These are phyloP conservation scores for Muscina levida DNA, from an alignment of 2,888 invertebrate genomes.

Conservation along the genomic window DNA sequence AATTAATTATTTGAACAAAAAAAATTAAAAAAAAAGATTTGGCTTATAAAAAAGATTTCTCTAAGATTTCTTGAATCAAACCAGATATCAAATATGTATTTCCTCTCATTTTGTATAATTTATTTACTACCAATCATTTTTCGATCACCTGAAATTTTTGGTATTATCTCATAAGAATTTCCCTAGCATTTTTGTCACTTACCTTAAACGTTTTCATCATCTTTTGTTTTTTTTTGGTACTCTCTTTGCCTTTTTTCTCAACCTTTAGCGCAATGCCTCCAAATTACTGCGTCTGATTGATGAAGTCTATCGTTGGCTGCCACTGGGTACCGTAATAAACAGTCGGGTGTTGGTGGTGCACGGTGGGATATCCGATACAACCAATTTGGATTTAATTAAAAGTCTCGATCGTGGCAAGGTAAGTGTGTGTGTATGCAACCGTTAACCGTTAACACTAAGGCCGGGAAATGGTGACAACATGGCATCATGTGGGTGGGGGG, in stretches of 20 bases:
- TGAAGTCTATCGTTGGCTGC: constrained; percentile 95
- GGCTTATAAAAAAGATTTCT: no score
- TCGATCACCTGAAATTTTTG: no score
- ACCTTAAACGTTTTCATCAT: not conserved
- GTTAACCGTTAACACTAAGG: not conserved
- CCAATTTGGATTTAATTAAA: constrained; percentile 89
- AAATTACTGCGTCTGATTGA: constrained; percentile 90
- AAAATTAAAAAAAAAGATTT: no score
- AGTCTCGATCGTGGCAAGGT: constrained; percentile 93
- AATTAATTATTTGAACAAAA: no score
- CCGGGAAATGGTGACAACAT: no score
- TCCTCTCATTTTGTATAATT: no score
- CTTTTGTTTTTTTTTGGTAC: constrained; percentile 5
- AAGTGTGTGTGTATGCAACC: no score
- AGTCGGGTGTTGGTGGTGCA: constrained; percentile 94
- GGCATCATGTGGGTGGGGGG: constrained; percentile 22
- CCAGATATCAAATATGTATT: no score
- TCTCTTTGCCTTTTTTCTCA: constrained; percentile 11
- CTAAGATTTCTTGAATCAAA: no score
- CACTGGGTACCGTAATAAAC: constrained; percentile 94
- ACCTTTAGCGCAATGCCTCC: constrained; percentile 87
- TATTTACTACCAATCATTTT: no score
- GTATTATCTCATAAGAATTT: no score
- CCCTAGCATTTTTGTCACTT: no score
- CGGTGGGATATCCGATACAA: constrained; percentile 94